Base-by-base conservation (phyloP, 2,797 vertebrate genomes). In the Pogoniulus pusillus region DNA sequence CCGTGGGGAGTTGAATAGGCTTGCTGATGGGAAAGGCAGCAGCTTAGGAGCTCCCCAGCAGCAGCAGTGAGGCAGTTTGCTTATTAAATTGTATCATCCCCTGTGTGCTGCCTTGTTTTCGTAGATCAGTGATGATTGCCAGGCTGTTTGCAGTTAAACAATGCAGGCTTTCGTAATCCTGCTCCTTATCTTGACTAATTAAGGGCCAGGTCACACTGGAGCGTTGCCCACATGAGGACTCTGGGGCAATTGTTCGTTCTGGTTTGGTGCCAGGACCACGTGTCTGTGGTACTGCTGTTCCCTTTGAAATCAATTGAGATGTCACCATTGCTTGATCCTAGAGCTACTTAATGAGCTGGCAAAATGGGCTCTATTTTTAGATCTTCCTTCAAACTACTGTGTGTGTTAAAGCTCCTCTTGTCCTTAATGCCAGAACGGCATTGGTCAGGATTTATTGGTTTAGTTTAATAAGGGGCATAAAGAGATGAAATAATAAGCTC, bases 291-390 rank as follows among this genome's bases (percentile, higher is more conserved):
- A 89, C 58, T 4, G 6, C 81, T 2, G 7, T 74, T 93, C 88
- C 83, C 87, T 91, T 90, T 86, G 91, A 86, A 96, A 95, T 86
- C 89, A 90, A 95, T 94, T 93, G 91, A 95, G 94, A 96, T 95
- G 89, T 96, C 92, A 93, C 87, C 69, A 11, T 89, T 41, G 12
- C 93, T 95, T 95, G 93, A 93, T 95, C 89, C 91, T 4, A 5
- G 74, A 91, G 91, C 90, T 95, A 69, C 83, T 95, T 95, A 94
- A 95, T 91, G 89, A 95, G 93, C 75, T 93, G 94, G 90, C 58
- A 94, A 89, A 95, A 92, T 69, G 55, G 79, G 72, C 84, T 91
- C 92, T 95, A 90, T 94, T 94, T 96, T 96, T 95, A 95, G 92
- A 84, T 71, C 64, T 91, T 49, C 9, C 51, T 91, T 85, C 74